Evolutionary conservation across 2,888 invertebrate species (phyloP), one percentile per base, ranked within the genome.

Genomic region (Hyposoter didymator): DNA sequence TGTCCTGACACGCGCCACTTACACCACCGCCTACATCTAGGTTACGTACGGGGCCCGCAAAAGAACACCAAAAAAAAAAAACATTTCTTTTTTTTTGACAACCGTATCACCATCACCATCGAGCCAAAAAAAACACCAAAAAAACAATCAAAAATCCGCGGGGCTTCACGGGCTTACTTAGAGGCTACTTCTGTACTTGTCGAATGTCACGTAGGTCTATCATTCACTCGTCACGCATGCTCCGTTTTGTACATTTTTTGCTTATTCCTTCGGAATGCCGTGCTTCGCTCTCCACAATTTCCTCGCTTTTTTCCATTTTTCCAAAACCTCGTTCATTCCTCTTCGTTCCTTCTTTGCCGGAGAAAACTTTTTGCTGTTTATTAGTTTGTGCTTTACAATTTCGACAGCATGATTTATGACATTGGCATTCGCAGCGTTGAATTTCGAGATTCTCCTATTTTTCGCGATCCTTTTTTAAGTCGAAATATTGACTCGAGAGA

Each of bases 21-120:
- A 93, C 90, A 93, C 93, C 91, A 93, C 93, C 87, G 92, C 93
- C 91, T 93, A 93, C 89, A 93, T 93, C 88, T 93, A 91, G 90
- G 89, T 90, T 89, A 88, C 89, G 88, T 88, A 88, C 88, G 88
- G 88, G 88, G 88, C 75, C 78, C 85, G 84, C 82, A 75, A 78
- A 70, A 67, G 70, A 78, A 84, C 75, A 84, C n/a, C n/a, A 74
- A 79, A 70, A 47, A 73, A 67, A 66, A 22, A 47, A 73, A 73
- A 66, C 12, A 28, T 62, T 59, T 69, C 10, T 10, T 76, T 47
- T 69, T 47, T 73, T 67, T 79, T 74, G 75, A 70, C 88, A 85
- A 82, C 87, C 88, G 87, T 88, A 88, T 88, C 87, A 89, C 87
- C 90, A 89, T 91, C 88, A 87, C 89, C 83, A 80, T 80, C 85